phyloP scores from a whole-genome alignment of 1,140 invertebrate genomes.

The Trichonephila inaurata region DNA sequence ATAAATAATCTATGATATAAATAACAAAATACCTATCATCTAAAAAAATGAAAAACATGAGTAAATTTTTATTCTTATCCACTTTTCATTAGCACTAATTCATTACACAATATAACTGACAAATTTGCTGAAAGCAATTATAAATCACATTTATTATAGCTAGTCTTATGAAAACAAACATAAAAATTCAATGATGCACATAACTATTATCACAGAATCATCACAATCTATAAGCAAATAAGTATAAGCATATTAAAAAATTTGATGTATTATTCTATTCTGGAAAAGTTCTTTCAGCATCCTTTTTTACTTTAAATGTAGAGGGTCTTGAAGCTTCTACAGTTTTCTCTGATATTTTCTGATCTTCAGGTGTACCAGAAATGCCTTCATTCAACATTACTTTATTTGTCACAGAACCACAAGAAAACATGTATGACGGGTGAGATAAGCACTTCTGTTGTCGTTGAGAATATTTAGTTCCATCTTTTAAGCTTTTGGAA shows the following conservation, averaged over 20 bases:
- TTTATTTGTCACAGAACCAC: not conserved
- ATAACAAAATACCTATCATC: too few relatives aligned
- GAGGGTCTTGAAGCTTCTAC: not conserved
- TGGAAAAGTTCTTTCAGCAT: not conserved
- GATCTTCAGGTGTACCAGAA: not conserved
- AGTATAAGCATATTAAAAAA: not conserved
- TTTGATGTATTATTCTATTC: not conserved
- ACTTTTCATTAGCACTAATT: not conserved
- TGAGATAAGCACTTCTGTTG: slow-evolving; percentile 52
- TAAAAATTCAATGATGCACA: not conserved
- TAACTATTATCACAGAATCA: slow-evolving; percentile 32
- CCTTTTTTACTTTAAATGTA: not conserved
- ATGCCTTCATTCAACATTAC: not conserved
- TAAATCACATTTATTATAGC: not conserved
- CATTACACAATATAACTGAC: not conserved
- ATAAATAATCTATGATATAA: too few relatives aligned
- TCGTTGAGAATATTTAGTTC: not conserved
- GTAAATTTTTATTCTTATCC: not conserved
- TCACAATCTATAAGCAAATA: not conserved
- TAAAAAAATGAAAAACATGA: not conserved
- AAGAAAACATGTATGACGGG: slow-evolving; percentile 11
- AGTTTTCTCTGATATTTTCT: not conserved
- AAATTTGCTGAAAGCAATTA: not conserved
- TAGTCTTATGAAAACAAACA: not conserved
- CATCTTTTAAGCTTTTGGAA: not conserved